Evolutionary conservation across 2,113 vertebrate species (phyloP).

Genomic region (Onychostoma macrolepis): DNA sequence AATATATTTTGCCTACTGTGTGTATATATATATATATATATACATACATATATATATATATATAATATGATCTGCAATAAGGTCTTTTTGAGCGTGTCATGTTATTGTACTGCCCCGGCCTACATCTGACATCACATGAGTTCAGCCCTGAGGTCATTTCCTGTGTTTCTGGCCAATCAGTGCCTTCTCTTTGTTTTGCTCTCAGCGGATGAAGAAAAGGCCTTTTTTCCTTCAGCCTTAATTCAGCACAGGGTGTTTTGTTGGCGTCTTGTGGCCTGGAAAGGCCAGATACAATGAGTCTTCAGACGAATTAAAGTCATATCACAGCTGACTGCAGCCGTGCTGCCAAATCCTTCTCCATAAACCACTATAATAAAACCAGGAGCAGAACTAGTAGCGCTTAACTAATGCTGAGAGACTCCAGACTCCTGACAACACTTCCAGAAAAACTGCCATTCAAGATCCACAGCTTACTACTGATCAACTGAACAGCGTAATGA

Average conservation of each 20-base stretch:
- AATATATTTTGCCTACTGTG: too few species aligned
- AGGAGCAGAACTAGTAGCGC: not conserved
- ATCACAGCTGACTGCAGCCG: conserved; percentile 21
- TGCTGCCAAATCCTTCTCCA: conserved; percentile 7
- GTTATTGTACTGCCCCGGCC: conserved; percentile 57
- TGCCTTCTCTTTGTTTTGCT: conserved; percentile 58
- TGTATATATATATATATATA: too few species aligned
- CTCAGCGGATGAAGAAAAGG: conserved; percentile 64
- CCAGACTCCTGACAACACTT: too few species aligned
- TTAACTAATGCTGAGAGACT: not conserved
- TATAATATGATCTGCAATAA: not conserved
- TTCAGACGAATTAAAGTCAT: conserved; percentile 71
- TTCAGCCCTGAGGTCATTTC: conserved; percentile 74
- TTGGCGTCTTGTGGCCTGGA: conserved; percentile 74
- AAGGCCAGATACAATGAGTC: conserved; percentile 62
- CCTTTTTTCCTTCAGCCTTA: conserved; percentile 60
- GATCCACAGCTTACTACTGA: too few species aligned
- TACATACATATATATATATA: too few species aligned
- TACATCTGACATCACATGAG: conserved; percentile 66
- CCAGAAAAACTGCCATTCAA: too few species aligned
- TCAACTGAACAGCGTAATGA: too few species aligned
- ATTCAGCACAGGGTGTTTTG: conserved; percentile 70
- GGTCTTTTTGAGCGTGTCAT: conserved; percentile 49
- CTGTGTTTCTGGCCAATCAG: conserved; percentile 60
- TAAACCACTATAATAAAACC: conserved; percentile 10